Evolutionary conservation across 2,797 vertebrate species (phyloP).

Genomic region (Crenuchus spilurus): DNA sequence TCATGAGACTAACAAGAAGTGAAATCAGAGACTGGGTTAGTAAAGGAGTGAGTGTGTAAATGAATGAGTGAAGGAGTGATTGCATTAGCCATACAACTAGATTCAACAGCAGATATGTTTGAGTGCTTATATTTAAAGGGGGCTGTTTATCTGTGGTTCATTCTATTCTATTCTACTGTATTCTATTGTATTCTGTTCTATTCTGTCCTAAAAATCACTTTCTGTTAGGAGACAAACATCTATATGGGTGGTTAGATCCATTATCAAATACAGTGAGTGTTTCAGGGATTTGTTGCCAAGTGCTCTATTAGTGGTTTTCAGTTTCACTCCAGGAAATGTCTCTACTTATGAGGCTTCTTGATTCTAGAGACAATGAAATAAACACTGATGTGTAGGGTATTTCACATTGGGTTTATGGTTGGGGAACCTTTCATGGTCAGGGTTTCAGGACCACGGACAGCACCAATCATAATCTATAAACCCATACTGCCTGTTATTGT

Average conservation of each 20-base stretch:
- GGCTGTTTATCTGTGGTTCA: background rate
- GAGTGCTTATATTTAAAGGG: background rate
- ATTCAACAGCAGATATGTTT: background rate
- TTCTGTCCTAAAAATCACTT: background rate
- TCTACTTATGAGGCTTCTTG: constrained; percentile 46
- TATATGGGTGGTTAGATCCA: constrained; percentile 36
- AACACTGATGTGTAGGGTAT: constrained; percentile 23
- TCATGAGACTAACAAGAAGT: background rate
- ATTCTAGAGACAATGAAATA: constrained; percentile 39
- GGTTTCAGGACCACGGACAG: constrained; percentile 49
- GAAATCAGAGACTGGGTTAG: background rate
- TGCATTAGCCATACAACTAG: background rate
- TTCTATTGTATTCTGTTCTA: constrained; percentile 12
- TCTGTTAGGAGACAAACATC: constrained; percentile 8
- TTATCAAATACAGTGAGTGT: constrained; percentile 50
- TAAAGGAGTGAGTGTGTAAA: background rate
- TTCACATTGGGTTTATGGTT: constrained; percentile 34
- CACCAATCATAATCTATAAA: background rate
- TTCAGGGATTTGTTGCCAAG: constrained; percentile 50
- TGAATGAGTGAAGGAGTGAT: background rate
- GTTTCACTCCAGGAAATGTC: constrained; percentile 50
- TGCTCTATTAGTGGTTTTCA: constrained; percentile 55
- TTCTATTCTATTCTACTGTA: background rate
- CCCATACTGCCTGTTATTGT: background rate
- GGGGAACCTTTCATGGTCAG: constrained; percentile 35